Evolutionary conservation across 2,797 vertebrate genomes (phyloP), one percentile per base, ranked within the genome.

Genomic region (Gymnothorax reevesii): DNA sequence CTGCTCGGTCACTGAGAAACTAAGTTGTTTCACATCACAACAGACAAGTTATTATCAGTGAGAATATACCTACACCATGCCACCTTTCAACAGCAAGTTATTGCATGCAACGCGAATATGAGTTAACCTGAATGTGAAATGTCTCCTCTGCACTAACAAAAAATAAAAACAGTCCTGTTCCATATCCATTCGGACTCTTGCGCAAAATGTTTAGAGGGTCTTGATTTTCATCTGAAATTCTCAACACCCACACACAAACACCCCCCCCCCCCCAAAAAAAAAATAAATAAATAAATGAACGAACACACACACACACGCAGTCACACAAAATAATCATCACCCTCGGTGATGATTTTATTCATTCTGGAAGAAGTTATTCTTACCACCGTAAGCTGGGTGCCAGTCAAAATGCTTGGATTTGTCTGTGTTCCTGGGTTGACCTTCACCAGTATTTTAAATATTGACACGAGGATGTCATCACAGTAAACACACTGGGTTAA

Each of bases 371-470:
- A 82, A 62, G 62, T 54, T 15, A 75, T 27, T 60, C 88, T 75
- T 83, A 87, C 85, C 88, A 73, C 75, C 66, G 20, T 64, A 4
- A 10, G 4, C 20, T 49, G 59, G 33, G n/a, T 52, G 83, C 83
- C 75, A 83, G 15, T 7, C 66, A 66, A 91, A 91, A 91, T 89
- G 88, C 87, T 69, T 87, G 79, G 59, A 84, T 17, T 2, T 86
- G 79, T 57, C 64, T 7, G n/a, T 84, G 79, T 86, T 88, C n/a
- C 22, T 82, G 0, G n/a, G 84, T 83, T 89, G 86, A 92, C 88
- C 13, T 73, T 93, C 91, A 88, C 89, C 90, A 85, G 85, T 33
- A 90, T 82, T 59, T 86, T 91, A 92, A 95, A 95, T 92, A 95
- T 94, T 94, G 91, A 93, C 90, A 87, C 71, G 62, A 52, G 75